Conservation (phyloP, 1,140 invertebrate genomes). For the Lysiphlebus fabarum region DNA sequence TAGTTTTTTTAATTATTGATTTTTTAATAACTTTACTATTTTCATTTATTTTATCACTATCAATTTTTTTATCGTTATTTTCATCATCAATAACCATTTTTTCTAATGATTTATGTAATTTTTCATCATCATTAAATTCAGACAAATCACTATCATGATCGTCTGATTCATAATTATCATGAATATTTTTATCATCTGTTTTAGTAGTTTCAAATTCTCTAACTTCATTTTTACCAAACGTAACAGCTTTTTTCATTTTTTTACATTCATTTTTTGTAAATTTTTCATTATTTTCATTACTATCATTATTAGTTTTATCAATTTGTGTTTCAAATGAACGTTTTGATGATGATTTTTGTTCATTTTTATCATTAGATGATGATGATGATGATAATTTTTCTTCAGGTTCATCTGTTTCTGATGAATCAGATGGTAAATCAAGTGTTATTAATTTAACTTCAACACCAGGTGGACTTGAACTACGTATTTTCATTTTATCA, state of each 20-base stretch:
- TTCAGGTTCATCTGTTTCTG: slow-evolving; percentile 1
- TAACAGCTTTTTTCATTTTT: slow-evolving; percentile 9
- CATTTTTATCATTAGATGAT: too few relatives aligned
- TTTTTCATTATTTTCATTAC: neutral
- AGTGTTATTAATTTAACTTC: slow-evolving; percentile 43
- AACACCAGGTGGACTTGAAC: slow-evolving; percentile 44
- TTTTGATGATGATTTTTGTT: too few relatives aligned
- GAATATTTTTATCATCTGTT: neutral
- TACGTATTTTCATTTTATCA: slow-evolving; percentile 31
- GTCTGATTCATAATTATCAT: too few relatives aligned
- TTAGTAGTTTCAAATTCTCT: neutral
- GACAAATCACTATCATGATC: too few relatives aligned
- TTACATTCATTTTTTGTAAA: neutral
- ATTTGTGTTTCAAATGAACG: too few relatives aligned
- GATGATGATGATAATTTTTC: neutral
- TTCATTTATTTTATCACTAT: too few relatives aligned
- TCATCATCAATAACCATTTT: too few relatives aligned
- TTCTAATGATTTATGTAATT: too few relatives aligned
- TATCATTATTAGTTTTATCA: neutral
- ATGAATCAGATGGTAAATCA: slow-evolving; percentile 25
- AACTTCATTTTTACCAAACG: slow-evolving; percentile 3
- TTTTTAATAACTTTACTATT: neutral
- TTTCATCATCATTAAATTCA: too few relatives aligned
- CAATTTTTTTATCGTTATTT: too few relatives aligned
- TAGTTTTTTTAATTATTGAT: slow-evolving; percentile 1